Conservation (phyloP, 2,888 invertebrate species). For the Chirona hameri region DNA sequence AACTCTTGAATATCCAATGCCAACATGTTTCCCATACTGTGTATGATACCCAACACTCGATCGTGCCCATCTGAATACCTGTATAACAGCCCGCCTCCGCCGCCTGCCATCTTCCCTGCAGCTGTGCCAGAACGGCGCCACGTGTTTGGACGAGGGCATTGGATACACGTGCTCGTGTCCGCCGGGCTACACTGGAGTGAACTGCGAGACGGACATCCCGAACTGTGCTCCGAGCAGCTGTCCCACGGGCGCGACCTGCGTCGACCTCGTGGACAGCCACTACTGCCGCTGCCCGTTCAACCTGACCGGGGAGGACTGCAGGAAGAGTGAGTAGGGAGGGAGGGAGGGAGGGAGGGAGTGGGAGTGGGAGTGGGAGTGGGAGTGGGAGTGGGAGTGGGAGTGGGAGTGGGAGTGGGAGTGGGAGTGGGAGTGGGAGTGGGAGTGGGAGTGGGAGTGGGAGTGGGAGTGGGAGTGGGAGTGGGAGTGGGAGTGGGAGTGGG, state of each 20-base stretch:
- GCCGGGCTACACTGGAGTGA: slow-evolving; percentile 69
- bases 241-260: slow-evolving; percentile 86
- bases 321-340: slow-evolving; percentile 70
- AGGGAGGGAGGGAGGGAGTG: background rate
- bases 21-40: too few relatives aligned
- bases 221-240: slow-evolving; percentile 93
- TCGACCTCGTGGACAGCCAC: slow-evolving; percentile 83
- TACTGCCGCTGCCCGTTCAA: slow-evolving; percentile 97
- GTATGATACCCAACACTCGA: too few relatives aligned
- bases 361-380: background rate
- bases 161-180: slow-evolving; percentile 84
- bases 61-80: too few relatives aligned
- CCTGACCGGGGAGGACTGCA: slow-evolving; percentile 91
- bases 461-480: background rate
- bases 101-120: too few relatives aligned
- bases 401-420: background rate
- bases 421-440: background rate
- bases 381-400: too few relatives aligned
- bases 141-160: slow-evolving; percentile 78
- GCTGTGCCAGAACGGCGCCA: slow-evolving; percentile 87
- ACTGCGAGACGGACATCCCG: slow-evolving; percentile 84
- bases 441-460: too few relatives aligned
- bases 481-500: background rate
- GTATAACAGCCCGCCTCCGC: too few relatives aligned
- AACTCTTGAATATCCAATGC: too few relatives aligned